Percentiles rank a stretch among this genome's conserved stretches.
Conservation (phyloP, 2,888 invertebrate species). For the Ectemnius continuus region DNA sequence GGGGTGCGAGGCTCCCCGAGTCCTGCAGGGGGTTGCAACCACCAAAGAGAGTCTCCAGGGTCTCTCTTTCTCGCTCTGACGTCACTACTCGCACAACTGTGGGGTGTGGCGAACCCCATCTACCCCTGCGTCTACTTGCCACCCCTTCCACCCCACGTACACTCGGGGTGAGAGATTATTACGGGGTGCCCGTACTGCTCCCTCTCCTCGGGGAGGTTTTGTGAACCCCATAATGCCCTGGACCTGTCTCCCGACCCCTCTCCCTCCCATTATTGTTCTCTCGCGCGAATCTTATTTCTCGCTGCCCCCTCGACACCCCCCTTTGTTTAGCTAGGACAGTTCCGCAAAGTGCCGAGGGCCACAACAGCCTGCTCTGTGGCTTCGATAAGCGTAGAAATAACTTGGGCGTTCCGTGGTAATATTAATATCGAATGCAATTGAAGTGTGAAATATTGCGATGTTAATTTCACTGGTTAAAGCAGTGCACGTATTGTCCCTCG, state of each 20-base stretch:
- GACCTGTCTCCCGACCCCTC: constrained; percentile 70
- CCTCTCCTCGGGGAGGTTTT: constrained; percentile 47
- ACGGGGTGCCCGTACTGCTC: constrained; percentile 61
- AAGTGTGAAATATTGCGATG: too few species aligned
- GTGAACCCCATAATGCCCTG: constrained; percentile 66
- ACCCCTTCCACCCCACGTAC: constrained; percentile 19
- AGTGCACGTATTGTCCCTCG: too few species aligned
- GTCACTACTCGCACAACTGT: constrained; percentile 54
- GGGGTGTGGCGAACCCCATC: constrained; percentile 43
- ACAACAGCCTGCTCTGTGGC: background rate
- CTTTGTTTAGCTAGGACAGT: constrained; percentile 6
- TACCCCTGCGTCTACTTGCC: background rate
- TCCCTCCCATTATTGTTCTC: constrained; percentile 60
- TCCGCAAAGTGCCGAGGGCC: constrained; percentile 58
- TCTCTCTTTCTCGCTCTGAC: constrained; percentile 41
- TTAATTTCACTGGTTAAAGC: too few species aligned
- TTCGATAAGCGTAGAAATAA: too few species aligned
- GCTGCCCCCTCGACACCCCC: constrained; percentile 49
- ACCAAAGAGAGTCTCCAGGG: constrained; percentile 43
- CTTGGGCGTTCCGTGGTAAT: too few species aligned
- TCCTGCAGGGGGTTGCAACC: constrained; percentile 1
- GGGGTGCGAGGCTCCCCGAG: too few species aligned
- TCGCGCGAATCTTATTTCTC: constrained; percentile 66
- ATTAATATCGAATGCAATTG: too few species aligned
- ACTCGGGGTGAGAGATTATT: constrained; percentile 70